phyloP scores from a whole-genome alignment of 2,888 invertebrate genomes.

The Thereva nobilitata region DNA sequence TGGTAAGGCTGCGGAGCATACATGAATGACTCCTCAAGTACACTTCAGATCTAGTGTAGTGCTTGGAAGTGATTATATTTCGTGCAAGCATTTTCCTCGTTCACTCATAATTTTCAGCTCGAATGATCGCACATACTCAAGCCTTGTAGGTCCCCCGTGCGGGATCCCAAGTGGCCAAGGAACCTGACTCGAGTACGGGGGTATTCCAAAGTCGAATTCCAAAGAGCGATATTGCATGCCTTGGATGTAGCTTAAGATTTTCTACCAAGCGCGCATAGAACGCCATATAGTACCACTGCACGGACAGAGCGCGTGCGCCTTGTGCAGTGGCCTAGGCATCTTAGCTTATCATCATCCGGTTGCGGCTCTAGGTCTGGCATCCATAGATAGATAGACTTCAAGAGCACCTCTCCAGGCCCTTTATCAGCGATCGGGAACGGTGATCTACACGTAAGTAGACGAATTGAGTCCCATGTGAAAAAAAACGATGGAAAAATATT shows the following conservation, averaged over 20 bases:
- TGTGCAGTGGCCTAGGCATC: too few relatives aligned
- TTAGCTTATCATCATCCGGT: too few relatives aligned
- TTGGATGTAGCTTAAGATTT: too few relatives aligned
- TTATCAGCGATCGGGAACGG: background rate
- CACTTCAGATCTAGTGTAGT: slow-evolving; percentile 19
- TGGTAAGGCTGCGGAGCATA: slow-evolving; percentile 25
- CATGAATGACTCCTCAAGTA: slow-evolving; percentile 33
- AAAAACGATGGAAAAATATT: slow-evolving; percentile 15
- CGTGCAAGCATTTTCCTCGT: slow-evolving; percentile 33
- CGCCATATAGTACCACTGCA: too few relatives aligned
- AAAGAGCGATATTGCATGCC: too few relatives aligned
- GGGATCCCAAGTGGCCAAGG: slow-evolving; percentile 11
- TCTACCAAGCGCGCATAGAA: too few relatives aligned
- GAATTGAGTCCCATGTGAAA: background rate
- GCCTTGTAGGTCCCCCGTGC: background rate
- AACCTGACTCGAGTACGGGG: slow-evolving; percentile 6
- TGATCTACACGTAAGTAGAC: background rate
- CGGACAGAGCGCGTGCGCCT: too few relatives aligned
- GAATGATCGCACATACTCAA: slow-evolving; percentile 33
- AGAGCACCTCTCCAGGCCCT: background rate
- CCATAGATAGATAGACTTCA: too few relatives aligned
- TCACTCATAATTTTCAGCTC: slow-evolving; percentile 35
- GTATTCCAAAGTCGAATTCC: slow-evolving; percentile 14
- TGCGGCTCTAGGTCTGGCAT: too few relatives aligned
- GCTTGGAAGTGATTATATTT: slow-evolving; percentile 33